Percentiles rank a stretch among this genome's conserved stretches.
Evolutionary conservation across 2,888 invertebrate genomes (phyloP).

Genomic region (Conops quadrifasciatus): DNA sequence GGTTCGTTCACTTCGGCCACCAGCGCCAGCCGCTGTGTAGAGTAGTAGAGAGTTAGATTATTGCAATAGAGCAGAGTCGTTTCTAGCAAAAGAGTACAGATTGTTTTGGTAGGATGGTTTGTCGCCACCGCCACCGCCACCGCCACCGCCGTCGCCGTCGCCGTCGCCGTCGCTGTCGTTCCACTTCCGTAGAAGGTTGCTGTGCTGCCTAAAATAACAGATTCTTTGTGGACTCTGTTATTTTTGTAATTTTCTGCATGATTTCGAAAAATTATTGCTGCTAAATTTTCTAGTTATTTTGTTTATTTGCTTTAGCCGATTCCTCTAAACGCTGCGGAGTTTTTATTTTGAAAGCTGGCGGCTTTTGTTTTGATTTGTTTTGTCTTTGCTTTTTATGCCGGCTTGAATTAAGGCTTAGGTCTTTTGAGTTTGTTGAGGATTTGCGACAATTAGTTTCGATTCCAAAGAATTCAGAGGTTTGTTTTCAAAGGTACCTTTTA

Average conservation of each 20-base stretch:
- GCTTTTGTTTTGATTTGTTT: too few relatives aligned
- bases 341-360: conserved; percentile 6
- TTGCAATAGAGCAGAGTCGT: too few relatives aligned
- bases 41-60: too few relatives aligned
- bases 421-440: not conserved
- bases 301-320: not conserved
- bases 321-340: not conserved
- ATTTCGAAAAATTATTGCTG: not conserved
- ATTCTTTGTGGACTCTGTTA: not conserved
- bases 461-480: not conserved
- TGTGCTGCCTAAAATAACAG: conserved; percentile 1
- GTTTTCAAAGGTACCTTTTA: not conserved
- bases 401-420: not conserved
- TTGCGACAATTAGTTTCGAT: conserved; percentile 1
- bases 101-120: not conserved
- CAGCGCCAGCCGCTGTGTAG: too few relatives aligned
- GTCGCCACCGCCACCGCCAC: too few relatives aligned
- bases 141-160: too few relatives aligned
- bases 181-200: not conserved
- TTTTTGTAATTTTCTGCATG: conserved; percentile 4
- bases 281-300: not conserved
- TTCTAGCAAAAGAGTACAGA: not conserved
- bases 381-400: not conserved
- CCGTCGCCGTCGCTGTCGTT: not conserved
- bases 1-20: too few relatives aligned